Evolutionary conservation across 2,888 invertebrate genomes (phyloP), one percentile per base, ranked within the genome.

Genomic region (Portevinia maculata): DNA sequence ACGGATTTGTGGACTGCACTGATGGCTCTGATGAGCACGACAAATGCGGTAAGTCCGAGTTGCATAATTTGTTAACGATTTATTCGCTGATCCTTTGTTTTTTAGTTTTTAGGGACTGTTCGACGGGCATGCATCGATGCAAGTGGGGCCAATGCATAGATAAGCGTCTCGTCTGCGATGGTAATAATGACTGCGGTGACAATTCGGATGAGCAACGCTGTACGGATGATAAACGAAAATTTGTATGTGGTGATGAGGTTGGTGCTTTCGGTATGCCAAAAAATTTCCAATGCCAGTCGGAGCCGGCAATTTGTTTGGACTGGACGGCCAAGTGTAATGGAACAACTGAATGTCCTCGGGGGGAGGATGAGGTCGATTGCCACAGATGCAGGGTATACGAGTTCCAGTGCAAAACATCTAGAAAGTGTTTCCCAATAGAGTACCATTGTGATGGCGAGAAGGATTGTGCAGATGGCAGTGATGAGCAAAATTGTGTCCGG

Each of bases 11-110:
- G 48, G 97, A 98, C 89, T 98, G 97, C 88, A 86, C 88, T 0
- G 97, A 97, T 89, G 91, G 90, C 9, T 94, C 94, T 0, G 96
- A 96, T 86, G 96, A 96, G 89, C 92, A 93, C 75, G 93, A 92
- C 64, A 92, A 92, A 86, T 93, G 93, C 85, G 88, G 86, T 87
- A 81, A 85, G 87, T 87, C 57, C 19, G 3, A 13, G 6, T 6
- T 0, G 3, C 48, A 41, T n/a, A 19, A 8, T 89, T 90, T 71
- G 91, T 90, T 71, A 89, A 5, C 90, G 91, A 9, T 17, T 15
- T 34, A 0, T 34, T 24, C 19, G 28, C 17, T 15, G 0, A 2
- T 67, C n/a, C n/a, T n/a, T n/a, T n/a, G n/a, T n/a, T n/a, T n/a
- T 65, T 7, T 41, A 88, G 87, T 73, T 1, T 76, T 85, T 0